A percentile compares a stretch with the other conserved stretches of the same genome.
Conservation (phyloP, 2,113 vertebrate genomes). For the Phoxinus phoxinus region DNA sequence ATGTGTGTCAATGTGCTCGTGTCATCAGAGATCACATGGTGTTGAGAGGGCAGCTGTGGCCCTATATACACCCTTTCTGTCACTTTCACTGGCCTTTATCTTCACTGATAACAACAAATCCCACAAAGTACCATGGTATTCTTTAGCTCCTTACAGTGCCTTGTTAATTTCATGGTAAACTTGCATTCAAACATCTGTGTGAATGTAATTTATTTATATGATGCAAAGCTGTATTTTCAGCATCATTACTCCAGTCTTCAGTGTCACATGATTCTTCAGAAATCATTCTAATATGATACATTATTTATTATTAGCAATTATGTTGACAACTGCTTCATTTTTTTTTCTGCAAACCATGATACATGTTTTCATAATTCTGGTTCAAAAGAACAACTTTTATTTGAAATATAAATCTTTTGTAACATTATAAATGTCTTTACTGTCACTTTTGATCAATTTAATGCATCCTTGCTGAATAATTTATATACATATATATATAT, state of each 20-base stretch:
- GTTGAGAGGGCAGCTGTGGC: conserved; percentile 48
- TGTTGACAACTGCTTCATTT: background rate
- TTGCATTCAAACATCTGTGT: background rate
- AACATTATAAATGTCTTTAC: no score
- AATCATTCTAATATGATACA: background rate
- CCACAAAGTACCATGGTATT: background rate
- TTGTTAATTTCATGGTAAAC: no score
- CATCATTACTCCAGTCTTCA: background rate
- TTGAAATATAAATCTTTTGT: no score
- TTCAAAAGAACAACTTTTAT: no score
- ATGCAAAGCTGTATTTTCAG: background rate
- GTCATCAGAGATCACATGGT: conserved; percentile 41
- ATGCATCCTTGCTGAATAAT: no score
- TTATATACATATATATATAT: no score
- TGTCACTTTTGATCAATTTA: no score
- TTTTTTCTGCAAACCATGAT: background rate
- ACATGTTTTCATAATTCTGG: no score
- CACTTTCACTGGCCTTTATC: background rate
- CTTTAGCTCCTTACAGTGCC: background rate
- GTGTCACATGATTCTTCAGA: background rate
- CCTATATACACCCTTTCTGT: no score
- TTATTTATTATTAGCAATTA: background rate
- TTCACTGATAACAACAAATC: background rate
- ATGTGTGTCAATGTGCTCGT: conserved; percentile 26
- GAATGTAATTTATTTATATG: background rate